phyloP scores from a whole-genome alignment of 2,797 vertebrate genomes.

The Amazona ochrocephala region DNA sequence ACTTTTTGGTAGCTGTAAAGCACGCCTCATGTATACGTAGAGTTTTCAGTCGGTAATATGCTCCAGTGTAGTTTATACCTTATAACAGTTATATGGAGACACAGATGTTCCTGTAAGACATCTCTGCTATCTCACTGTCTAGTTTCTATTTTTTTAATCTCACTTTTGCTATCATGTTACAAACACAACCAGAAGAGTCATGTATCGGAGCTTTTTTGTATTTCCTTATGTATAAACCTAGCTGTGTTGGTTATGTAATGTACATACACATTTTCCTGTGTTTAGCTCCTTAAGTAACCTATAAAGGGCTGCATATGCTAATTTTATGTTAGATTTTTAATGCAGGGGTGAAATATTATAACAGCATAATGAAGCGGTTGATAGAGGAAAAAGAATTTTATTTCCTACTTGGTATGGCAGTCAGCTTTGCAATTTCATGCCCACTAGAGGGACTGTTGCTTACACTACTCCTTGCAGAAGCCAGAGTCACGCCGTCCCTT shows the following conservation, averaged over 20 bases:
- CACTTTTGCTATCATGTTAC: not conserved
- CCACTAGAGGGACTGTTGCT: conserved; percentile 65
- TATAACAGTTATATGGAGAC: not conserved
- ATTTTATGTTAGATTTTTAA: not conserved
- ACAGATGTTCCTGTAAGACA: not conserved
- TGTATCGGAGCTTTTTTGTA: not conserved
- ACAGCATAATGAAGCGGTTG: not conserved
- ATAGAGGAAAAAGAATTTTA: not conserved
- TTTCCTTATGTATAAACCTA: not conserved
- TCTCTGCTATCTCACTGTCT: not conserved
- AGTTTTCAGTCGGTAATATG: not conserved
- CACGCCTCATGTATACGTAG: accelerated
- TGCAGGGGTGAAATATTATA: not conserved
- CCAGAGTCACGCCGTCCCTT: not conserved
- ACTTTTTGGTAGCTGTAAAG: not conserved
- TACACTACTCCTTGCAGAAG: not conserved
- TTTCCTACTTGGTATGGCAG: not conserved
- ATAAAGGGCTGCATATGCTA: not conserved
- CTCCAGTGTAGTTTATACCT: not conserved
- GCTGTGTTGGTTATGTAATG: not conserved
- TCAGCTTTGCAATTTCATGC: not conserved
- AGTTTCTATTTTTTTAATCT: not conserved
- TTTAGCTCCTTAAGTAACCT: not conserved
- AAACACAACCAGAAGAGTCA: not conserved
- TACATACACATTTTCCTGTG: accelerated